These are phyloP conservation scores for Antennarius maculatus DNA, from an alignment of 2,797 vertebrate genomes.

Conservation along the genomic window DNA sequence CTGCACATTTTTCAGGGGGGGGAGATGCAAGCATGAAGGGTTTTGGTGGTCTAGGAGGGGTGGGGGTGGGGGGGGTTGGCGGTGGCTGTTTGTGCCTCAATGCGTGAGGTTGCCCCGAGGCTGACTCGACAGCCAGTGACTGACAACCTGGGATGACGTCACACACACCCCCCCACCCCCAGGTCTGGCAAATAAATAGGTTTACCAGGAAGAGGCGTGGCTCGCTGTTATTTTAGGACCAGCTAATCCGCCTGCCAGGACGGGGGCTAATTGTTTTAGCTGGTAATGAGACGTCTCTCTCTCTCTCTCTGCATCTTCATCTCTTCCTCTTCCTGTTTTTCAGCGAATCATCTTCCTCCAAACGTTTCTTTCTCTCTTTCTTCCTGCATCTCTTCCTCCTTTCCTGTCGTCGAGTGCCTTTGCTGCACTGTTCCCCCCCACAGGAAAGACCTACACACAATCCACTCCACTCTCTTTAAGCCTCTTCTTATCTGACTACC, in stretches of 20 bases:
- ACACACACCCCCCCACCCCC: conserved; percentile 29
- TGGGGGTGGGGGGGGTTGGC: background rate
- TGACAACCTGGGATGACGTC: conserved; percentile 74
- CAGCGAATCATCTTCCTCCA: conserved; percentile 26
- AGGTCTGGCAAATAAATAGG: conserved; percentile 36
- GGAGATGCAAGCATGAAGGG: background rate
- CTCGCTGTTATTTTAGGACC: conserved; percentile 61
- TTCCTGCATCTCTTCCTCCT: conserved; percentile 61
- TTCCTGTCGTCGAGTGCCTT: conserved; percentile 53
- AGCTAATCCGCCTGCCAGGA: conserved; percentile 57
- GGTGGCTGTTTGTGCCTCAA: conserved; percentile 33
- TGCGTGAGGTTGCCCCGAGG: conserved; percentile 40
- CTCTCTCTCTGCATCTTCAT: conserved; percentile 23
- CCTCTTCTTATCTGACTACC: conserved; percentile 71
- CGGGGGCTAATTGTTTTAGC: conserved; percentile 66
- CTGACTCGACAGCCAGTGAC: conserved; percentile 62
- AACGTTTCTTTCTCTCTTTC: conserved; percentile 40
- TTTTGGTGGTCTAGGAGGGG: background rate
- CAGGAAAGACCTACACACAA: conserved; percentile 73
- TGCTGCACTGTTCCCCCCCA: conserved; percentile 52
- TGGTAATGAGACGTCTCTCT: conserved; percentile 59
- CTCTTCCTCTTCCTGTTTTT: conserved; percentile 8
- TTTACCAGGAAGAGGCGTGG: conserved; percentile 54
- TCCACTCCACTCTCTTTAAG: conserved; percentile 71
- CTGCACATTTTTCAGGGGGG: conserved; percentile 68